phyloP scores from a whole-genome alignment of 2,797 vertebrate species.

The Lithobates sylvaticus region DNA sequence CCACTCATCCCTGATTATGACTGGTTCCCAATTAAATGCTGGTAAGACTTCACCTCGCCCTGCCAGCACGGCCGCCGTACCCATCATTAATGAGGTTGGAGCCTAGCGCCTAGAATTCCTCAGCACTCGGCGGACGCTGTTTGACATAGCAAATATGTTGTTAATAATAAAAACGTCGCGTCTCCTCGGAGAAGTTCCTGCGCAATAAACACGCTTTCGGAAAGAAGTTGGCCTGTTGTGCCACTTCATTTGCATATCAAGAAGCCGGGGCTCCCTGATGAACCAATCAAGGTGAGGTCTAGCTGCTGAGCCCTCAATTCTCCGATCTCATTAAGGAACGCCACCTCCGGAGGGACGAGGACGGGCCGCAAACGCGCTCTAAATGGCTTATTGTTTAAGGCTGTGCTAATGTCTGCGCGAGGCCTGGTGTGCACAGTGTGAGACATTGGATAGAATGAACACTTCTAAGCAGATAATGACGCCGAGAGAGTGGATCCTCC shows the following conservation, averaged over 20 bases:
- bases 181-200: neutral
- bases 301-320: conserved; percentile 49
- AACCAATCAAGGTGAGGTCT: conserved; percentile 47
- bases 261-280: conserved; percentile 31
- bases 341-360: conserved; percentile 2
- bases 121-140: neutral
- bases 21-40: no score
- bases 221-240: conserved; percentile 15
- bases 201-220: neutral
- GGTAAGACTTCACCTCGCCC: no score
- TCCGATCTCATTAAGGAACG: conserved; percentile 48
- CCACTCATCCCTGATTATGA: no score
- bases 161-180: neutral
- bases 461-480: conserved; percentile 24
- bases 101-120: neutral
- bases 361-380: conserved; percentile 11
- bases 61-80: no score
- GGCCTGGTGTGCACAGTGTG: conserved; percentile 40
- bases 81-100: no score
- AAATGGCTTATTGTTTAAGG: conserved; percentile 45
- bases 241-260: conserved; percentile 37
- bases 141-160: neutral
- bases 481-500: neutral
- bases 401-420: conserved; percentile 8
- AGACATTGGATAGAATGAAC: conserved; percentile 16